Evolutionary conservation across 2,888 invertebrate genomes (phyloP).

Genomic region (Psylliodes chrysocephalus): DNA sequence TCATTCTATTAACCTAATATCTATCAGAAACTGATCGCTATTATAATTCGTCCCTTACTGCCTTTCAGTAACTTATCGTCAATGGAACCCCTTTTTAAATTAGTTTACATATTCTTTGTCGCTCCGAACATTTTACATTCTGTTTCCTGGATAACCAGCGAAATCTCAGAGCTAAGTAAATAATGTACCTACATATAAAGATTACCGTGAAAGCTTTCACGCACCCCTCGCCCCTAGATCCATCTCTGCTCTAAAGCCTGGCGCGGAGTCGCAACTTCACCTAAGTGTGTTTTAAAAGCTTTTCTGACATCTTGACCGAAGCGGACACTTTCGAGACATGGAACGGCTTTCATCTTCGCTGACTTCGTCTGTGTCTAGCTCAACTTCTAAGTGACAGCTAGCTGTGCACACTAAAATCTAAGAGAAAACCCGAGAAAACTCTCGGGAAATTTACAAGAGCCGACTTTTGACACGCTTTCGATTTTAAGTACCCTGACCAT

Average conservation of each 20-base stretch:
- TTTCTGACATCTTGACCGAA: constrained; percentile 67
- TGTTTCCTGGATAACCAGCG: not conserved
- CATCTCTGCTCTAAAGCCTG: constrained; percentile 37
- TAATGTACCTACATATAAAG: constrained; percentile 23
- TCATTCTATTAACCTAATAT: too few species aligned
- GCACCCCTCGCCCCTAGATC: constrained; percentile 28
- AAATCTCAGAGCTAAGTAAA: constrained; percentile 15
- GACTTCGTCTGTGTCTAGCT: constrained; percentile 48
- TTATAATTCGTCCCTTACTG: too few species aligned
- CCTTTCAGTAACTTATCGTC: too few species aligned
- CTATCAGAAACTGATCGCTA: too few species aligned
- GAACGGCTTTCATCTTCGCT: constrained; percentile 64
- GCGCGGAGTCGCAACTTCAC: constrained; percentile 46
- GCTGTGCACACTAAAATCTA: constrained; percentile 43
- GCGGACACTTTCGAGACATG: constrained; percentile 65
- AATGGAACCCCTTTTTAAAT: too few species aligned
- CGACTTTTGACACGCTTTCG: constrained; percentile 50
- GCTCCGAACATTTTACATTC: not conserved
- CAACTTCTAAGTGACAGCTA: constrained; percentile 55
- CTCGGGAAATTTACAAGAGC: constrained; percentile 46
- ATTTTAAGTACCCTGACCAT: constrained; percentile 45
- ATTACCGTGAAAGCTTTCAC: constrained; percentile 22
- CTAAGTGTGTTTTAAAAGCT: constrained; percentile 66
- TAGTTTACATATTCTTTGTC: too few species aligned
- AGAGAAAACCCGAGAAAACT: constrained; percentile 33